Conservation (phyloP, 1,140 invertebrate genomes). For the Bacillus rossius region DNA sequence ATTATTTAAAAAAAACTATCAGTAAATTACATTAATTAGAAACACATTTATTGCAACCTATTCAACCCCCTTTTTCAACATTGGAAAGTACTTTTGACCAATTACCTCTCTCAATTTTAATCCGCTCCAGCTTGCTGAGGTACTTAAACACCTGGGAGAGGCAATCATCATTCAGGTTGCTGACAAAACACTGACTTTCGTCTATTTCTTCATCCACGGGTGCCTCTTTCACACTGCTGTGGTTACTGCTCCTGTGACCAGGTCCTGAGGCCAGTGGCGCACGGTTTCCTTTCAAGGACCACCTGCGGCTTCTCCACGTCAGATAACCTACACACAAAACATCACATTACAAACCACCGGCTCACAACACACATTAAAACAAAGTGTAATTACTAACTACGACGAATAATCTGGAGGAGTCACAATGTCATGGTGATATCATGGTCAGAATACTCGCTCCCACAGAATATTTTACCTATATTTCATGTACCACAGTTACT, state of each 20-base stretch:
- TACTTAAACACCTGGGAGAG: constrained; percentile 7
- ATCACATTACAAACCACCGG: no score
- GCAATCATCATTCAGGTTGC: constrained; percentile 10
- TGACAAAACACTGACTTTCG: neutral
- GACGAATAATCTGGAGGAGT: no score
- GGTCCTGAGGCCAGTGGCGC: neutral
- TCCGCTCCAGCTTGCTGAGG: neutral
- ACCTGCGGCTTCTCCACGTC: neutral
- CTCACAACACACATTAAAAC: no score
- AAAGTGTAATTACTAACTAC: no score
- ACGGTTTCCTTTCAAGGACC: neutral
- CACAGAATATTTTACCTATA: no score
- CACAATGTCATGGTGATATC: no score
- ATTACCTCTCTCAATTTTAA: constrained; percentile 13
- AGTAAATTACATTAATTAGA: neutral
- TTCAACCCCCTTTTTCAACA: no score
- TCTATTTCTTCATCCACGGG: constrained; percentile 1
- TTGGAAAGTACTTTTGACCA: no score
- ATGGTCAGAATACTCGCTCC: no score
- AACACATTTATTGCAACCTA: neutral
- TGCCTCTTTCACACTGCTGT: no score
- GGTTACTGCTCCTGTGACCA: neutral
- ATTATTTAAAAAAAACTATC: no score
- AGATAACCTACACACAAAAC: neutral
- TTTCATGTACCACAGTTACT: no score